Evolutionary conservation across 2,113 vertebrate species (phyloP).

Genomic region (Pithys albifrons): DNA sequence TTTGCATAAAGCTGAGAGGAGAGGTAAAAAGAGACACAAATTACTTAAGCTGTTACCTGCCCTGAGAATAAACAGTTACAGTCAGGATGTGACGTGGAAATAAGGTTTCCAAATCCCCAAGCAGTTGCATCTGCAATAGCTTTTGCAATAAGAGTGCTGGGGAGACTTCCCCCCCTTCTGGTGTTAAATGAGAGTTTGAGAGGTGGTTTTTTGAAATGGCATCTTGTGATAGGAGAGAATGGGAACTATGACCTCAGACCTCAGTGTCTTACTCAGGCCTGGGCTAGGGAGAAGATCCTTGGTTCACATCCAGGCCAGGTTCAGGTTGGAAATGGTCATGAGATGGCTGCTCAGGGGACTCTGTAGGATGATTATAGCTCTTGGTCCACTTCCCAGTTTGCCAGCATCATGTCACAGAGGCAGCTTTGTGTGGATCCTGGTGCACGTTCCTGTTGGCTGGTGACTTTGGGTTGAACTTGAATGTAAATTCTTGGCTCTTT

Average conservation of each 20-base stretch:
- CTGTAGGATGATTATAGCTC: not conserved
- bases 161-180: not conserved
- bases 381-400: constrained; percentile 3
- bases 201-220: not conserved
- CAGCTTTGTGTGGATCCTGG: constrained; percentile 40
- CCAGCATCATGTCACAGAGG: not conserved
- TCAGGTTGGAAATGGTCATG: not conserved
- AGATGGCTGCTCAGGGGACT: not conserved
- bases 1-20: not conserved
- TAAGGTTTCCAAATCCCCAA: not conserved
- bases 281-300: not conserved
- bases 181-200: not conserved
- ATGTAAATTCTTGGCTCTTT: constrained; percentile 47
- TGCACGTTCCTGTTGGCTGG: constrained; percentile 40
- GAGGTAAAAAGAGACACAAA: not conserved
- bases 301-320: not conserved
- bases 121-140: not conserved
- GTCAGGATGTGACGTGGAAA: not conserved
- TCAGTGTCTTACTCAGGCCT: not conserved
- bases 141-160: not conserved
- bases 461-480: constrained; percentile 64
- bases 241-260: not conserved
- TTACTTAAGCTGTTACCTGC: not conserved
- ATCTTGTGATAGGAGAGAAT: not conserved
- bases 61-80: not conserved